Percentiles rank a stretch among this genome's conserved stretches.
Conservation (phyloP, 2,888 invertebrate species). For the Antheraea assamensis region DNA sequence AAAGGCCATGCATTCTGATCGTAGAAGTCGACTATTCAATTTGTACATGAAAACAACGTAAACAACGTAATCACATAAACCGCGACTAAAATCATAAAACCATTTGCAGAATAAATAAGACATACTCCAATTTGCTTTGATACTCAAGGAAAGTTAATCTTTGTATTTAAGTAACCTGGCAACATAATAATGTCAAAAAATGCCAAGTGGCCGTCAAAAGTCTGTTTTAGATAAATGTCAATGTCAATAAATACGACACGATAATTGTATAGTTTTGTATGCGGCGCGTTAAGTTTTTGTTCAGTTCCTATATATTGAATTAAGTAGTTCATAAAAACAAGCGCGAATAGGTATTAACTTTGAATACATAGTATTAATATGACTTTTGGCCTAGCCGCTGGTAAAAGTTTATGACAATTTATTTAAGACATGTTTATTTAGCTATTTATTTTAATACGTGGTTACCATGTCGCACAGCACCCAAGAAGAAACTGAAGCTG, state of each 20-base stretch:
- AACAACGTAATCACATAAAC: no score
- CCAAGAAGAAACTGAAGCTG: slow-evolving; percentile 62
- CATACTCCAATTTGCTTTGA: no score
- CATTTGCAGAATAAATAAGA: no score
- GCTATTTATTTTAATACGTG: slow-evolving; percentile 41
- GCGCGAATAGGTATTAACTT: not conserved
- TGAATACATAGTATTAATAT: slow-evolving; percentile 30
- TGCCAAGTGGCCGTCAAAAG: slow-evolving; percentile 29
- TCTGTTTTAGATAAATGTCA: slow-evolving; percentile 22
- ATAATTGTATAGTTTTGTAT: slow-evolving; percentile 28
- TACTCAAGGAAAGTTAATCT: not conserved
- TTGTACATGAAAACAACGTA: no score
- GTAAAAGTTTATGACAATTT: slow-evolving; percentile 43
- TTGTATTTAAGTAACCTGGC: not conserved
- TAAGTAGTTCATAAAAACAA: slow-evolving; percentile 23
- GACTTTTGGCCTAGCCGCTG: slow-evolving; percentile 43
- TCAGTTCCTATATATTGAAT: slow-evolving; percentile 39
- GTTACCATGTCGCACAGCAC: slow-evolving; percentile 27
- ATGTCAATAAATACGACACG: slow-evolving; percentile 23
- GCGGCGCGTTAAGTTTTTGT: slow-evolving; percentile 37
- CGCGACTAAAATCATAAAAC: no score
- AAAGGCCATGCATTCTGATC: no score
- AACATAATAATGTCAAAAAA: slow-evolving; percentile 16
- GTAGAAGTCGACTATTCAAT: no score
- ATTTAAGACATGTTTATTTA: slow-evolving; percentile 41